Percentiles rank a stretch among this genome's conserved stretches.
phyloP scores from a whole-genome alignment of 2,113 vertebrate genomes.

The western clawed frog (Xenopus tropicalis) region DNA sequence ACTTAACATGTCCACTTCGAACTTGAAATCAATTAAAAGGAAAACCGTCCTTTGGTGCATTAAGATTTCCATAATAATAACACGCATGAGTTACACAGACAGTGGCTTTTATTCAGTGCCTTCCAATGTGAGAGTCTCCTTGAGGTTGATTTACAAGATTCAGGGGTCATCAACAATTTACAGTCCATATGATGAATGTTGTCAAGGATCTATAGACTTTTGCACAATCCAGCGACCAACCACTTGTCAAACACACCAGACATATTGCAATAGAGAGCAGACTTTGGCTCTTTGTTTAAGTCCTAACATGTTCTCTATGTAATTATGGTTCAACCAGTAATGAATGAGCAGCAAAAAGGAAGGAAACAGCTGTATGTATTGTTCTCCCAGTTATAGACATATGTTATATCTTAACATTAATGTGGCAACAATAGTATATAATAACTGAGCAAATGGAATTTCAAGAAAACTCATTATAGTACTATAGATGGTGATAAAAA shows the following conservation, averaged over 20 bases:
- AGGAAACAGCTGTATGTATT: background rate
- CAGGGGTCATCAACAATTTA: slow-evolving; percentile 14
- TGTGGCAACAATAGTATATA: too few species aligned
- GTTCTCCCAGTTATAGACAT: too few species aligned
- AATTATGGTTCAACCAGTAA: background rate
- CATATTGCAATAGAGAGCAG: background rate
- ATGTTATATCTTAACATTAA: too few species aligned
- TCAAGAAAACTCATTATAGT: too few species aligned
- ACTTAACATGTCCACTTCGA: slow-evolving; percentile 35
- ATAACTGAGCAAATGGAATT: too few species aligned
- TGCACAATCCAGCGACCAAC: background rate
- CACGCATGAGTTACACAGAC: slow-evolving; percentile 8
- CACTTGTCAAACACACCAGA: background rate
- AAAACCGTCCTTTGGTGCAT: background rate
- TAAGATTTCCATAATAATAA: background rate
- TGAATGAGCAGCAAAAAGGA: slow-evolving; percentile 1
- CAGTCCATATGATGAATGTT: background rate
- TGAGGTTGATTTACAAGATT: slow-evolving; percentile 16
- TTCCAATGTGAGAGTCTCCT: slow-evolving; percentile 27
- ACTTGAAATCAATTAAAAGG: slow-evolving; percentile 17
- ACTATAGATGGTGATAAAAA: too few species aligned
- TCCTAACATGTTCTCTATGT: background rate
- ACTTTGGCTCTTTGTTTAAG: slow-evolving; percentile 14
- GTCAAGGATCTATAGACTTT: slow-evolving; percentile 31
- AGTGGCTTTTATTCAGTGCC: slow-evolving; percentile 1